Base-by-base conservation (phyloP, 2,888 invertebrate species). In the Lapara coniferarum region DNA sequence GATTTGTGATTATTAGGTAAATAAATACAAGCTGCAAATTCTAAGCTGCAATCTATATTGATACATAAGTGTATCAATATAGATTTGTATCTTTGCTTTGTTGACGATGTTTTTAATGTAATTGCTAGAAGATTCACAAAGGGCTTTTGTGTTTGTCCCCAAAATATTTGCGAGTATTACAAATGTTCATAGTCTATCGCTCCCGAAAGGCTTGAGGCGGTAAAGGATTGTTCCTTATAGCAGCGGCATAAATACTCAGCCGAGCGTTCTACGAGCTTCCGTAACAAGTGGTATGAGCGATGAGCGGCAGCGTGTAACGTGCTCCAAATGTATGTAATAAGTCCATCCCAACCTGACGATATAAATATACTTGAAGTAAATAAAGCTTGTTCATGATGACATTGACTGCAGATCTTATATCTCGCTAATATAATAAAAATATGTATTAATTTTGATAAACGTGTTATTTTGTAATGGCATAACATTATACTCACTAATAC, bases 151-250 rank as follows among this genome's bases (percentile, higher is more conserved):
- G 72, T 73, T 74, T 81, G 79, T 82, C 84, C 81, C 82, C 88
- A 90, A 89, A 92, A 92, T 89, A 92, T 92, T 89, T 85, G 83
- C 85, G 83, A 89, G 87, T 89, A 89, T 92, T 88, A 86, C 86
- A 86, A 83, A 85, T 79, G 81, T 86, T 90, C 87, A 85, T 87
- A 89, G 84, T 85, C 89, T 89, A 79, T 83, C 89, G 87, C 88
- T 86, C 84, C 81, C 87, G 83, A 92, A 92, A 90, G 90, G 89
- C 84, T 89, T 88, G 85, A 77, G 79, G 77, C 80, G 81, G 87
- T 85, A 90, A 92, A 92, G 92, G 92, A 93, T 93, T 92, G 91
- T 80, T 78, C 81, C 79, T 82, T 79, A 85, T 83, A 85, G 86
- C 84, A 87, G 84, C 78, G 86, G 83, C 86, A 84, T 87, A 78